Base-by-base conservation (phyloP, 2,113 vertebrate genomes). In the Hippolais icterina region DNA sequence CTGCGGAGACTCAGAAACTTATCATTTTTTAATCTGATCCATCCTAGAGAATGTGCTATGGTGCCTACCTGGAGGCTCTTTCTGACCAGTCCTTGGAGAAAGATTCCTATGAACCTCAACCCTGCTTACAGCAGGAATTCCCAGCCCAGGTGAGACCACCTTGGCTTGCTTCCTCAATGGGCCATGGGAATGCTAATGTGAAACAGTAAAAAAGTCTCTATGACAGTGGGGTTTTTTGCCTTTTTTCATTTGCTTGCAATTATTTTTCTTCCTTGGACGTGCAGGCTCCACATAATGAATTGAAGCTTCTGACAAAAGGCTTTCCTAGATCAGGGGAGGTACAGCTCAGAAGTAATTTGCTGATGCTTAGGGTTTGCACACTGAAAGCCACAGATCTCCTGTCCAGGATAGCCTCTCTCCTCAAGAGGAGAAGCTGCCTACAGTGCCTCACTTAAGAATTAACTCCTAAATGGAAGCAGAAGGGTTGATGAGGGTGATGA, bases 401-500 rank as follows among this genome's bases (percentile, higher is more conserved):
- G 59, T 4, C 22, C 35, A 6, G 56, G n/a, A 60, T 2, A 89
- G 72, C 11, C 47, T 37, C 79, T 49, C 25, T 68, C 28, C 83
- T 81, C 1, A 0, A 64, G 47, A 65, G 44, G 35, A 70, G 50
- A 76, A 69, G 35, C 91, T 61, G 68, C 31, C 88, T 71, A 15
- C 2, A 1, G 24, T 52, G 27, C 46, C 68, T 52, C 47, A 49
- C 42, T 35, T 63, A 86, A 76, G 15, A 15, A 87, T 83, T 90
- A 88, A 90, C 83, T 92, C 80, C 63, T 80, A 81, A 89, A 70
- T 27, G n/a, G 68, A 87, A 84, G 79, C 54, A 93, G 86, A 80
- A 93, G 60, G 42, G 12, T 50, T 81, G 83, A 89, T 28, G 49
- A 86, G 20, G 31, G 44, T 83, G 83, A 83, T 29, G n/a, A 57